Base-by-base conservation (phyloP, 1,140 invertebrate species). In the Apis dorsata region DNA sequence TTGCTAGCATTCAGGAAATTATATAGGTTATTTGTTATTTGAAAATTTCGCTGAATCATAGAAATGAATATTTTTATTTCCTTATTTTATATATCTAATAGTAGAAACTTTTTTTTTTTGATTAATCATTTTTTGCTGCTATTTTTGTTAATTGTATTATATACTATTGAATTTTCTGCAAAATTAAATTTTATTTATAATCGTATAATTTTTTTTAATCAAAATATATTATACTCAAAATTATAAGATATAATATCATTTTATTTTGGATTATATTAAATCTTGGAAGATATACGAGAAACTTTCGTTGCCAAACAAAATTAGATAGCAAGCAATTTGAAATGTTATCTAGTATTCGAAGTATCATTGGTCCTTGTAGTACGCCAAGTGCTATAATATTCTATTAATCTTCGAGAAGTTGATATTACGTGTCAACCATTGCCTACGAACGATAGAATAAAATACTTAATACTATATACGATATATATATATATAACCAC, bases 351-450 rank as follows among this genome's bases (percentile, higher is more conserved):
- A 49, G 34, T 24, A 62, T 49, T 13, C 21, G 13, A 55, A 34
- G 55, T 59, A 34, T 34, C 72, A n/a, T 73, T 19, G 28, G 3
- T 17, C 21, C 10, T 12, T 28, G 7, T 34, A 57, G 59, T 13
- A 49, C 44, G 72, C 12, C 21, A 19, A 28, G 21, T 53, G 44
- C 74, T 76, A 51, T 2, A 19, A 76, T 65, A 79, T 69, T 79
- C 65, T 19, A 69, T 79, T 79, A 79, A 79, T 59, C 76, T 69
- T 69, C 65, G 3, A 69, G 65, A 24, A 44, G 34, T 0, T 69
- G 53, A 17, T 44, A 59, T 19, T 28, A 59, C 34, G 13, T 2
- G 15, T 59, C 34, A 13, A 69, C 34, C n/a, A 57, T 8, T 75
- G 57, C 21, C 24, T 34, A 65, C 12, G 17, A 59, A 21, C 28